Evolutionary conservation across 1,140 invertebrate species (phyloP).

Genomic region (Centruroides sculpturatus): DNA sequence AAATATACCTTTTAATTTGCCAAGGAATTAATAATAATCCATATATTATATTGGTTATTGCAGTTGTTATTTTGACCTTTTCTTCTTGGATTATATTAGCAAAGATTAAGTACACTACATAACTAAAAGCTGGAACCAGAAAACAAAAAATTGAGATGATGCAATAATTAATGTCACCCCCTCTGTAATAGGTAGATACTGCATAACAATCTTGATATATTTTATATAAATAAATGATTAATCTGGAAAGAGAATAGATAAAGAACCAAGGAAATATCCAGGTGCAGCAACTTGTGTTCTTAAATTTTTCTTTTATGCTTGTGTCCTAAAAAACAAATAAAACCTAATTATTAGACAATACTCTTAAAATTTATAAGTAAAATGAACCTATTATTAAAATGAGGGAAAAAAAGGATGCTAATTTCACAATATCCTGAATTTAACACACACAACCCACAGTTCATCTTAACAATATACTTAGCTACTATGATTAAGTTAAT

Average conservation of each 20-base stretch:
- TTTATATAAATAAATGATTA: slow-evolving; percentile 19
- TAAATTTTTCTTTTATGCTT: no score
- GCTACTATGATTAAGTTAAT: no score
- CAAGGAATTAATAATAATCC: slow-evolving; percentile 21
- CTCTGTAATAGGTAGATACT: slow-evolving; percentile 10
- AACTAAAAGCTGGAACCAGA: slow-evolving; percentile 17
- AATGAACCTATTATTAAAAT: no score
- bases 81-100: slow-evolving; percentile 14
- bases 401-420: no score
- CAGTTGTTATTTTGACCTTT: slow-evolving; percentile 10
- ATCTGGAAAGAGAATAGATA: background rate
- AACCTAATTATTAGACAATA: no score
- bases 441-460: no score
- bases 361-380: no score
- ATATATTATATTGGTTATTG: slow-evolving; percentile 19
- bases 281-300: no score
- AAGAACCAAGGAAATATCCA: no score
- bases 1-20: slow-evolving; percentile 21
- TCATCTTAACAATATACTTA: no score
- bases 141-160: slow-evolving; percentile 18
- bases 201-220: slow-evolving; percentile 18
- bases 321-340: no score
- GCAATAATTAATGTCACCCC: slow-evolving; percentile 13
- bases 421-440: no score
- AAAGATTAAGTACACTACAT: slow-evolving; percentile 17